Base-by-base conservation (phyloP, 2,797 vertebrate genomes). In the Paedocypris micromegethes region DNA sequence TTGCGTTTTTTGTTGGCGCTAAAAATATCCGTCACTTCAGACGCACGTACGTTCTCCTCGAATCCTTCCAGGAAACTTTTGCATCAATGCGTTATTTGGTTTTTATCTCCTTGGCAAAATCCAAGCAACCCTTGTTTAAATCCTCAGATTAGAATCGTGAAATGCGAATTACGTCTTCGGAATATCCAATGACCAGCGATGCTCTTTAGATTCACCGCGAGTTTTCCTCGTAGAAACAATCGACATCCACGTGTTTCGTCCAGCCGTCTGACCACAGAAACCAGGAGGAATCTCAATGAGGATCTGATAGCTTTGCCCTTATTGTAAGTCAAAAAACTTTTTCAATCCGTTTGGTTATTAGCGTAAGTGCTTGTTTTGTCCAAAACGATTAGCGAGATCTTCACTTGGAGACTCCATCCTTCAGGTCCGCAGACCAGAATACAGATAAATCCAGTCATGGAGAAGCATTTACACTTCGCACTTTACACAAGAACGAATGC, bases 221-320 rank as follows among this genome's bases (percentile, higher is more conserved):
- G 52, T 66, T 45, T 66, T 4, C 3, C 45, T 57, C 2, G 4
- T 6, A 44, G 46, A 40, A 50, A 47, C 50, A 68, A 61, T 39
- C 52, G 23, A 68, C 43, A 68, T 54, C 66, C 52, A 53, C 43
- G 43, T 53, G 37, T 50, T 53, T n/a, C 1, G 1, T 23, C 23
- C 8, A 45, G 52, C 43, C 9, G 2, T 69, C 45, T 55, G n/a
- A 68, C 38, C 50, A 54, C 43, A 54, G 6, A 44, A 62, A 70
- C 57, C 9, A 39, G 50, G 58, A 6, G 23, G 52, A 70, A 63
- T 70, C 44, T 63, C 52, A 70, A 70, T 9, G 9, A 63, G 68
- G 56, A 45, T 6, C 9, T n/a, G 2, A 39, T 49, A 61, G 37
- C 49, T 53, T 6, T 47, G 8, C 41, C 23, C n/a, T 47, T 23